Percentiles rank a stretch among this genome's conserved stretches.
phyloP scores from a whole-genome alignment of 2,113 vertebrate genomes.

The Datnioides undecimradiatus region DNA sequence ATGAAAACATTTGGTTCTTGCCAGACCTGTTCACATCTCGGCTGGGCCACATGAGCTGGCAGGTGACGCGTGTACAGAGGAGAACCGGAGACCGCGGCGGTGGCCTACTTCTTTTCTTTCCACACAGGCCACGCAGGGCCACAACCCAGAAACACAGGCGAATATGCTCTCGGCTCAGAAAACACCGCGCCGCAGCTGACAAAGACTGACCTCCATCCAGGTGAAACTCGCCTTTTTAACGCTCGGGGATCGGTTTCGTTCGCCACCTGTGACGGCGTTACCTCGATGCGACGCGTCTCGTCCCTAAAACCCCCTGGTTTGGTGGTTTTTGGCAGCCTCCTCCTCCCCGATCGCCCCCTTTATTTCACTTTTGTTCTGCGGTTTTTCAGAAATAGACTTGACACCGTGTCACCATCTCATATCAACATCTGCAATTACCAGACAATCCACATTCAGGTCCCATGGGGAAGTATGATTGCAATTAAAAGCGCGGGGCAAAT shows the following conservation, averaged over 20 bases:
- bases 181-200: conserved; percentile 47
- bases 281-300: too few species aligned
- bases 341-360: too few species aligned
- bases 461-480: conserved; percentile 95
- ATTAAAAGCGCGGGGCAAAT: conserved; percentile 99
- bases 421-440: conserved; percentile 96
- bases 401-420: conserved; percentile 93
- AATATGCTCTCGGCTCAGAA: conserved; percentile 63
- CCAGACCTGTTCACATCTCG: conserved; percentile 81
- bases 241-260: conserved; percentile 20
- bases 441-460: conserved; percentile 90
- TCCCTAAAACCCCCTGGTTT: conserved; percentile 25
- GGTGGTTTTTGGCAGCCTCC: too few species aligned
- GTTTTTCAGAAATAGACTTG: conserved; percentile 89
- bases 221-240: conserved; percentile 50
- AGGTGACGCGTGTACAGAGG: conserved; percentile 79
- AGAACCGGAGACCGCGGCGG: conserved; percentile 69
- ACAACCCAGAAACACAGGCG: conserved; percentile 75
- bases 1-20: conserved; percentile 83
- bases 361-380: conserved; percentile 89
- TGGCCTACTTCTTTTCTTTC: conserved; percentile 81
- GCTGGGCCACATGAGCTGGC: conserved; percentile 79
- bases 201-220: conserved; percentile 75
- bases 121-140: conserved; percentile 60
- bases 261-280: neutral